Base-by-base conservation (phyloP, 2,113 vertebrate genomes). In the Nothobranchius furzeri region DNA sequence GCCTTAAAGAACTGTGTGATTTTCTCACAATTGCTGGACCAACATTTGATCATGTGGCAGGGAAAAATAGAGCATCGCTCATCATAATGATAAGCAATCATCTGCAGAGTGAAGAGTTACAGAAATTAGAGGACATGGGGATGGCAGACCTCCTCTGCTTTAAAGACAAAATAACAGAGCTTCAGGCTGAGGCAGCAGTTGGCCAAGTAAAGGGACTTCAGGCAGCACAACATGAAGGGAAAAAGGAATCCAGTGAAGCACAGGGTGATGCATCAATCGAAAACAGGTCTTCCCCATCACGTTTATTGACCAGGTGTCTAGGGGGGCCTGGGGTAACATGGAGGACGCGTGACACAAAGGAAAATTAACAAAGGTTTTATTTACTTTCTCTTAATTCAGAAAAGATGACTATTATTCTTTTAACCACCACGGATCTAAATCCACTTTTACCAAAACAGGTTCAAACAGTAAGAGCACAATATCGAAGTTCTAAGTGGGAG, bases 81-180 rank as follows among this genome's bases (percentile, higher is more conserved):
- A 59, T 59, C 12, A 9, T 46, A 25, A 45, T 46, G 12, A 59
- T 59, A 7, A 45, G 17, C 25, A 59, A 59, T 14, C 57, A 59
- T 14, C 17, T 59, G 7, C 57, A 59, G 40, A 59, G 57, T 9
- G 42, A 59, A 25, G 42, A 46, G 12, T 25, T 59, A 13, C 12
- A 59, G 40, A 45, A 9, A 24, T 17, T 59, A 1, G 20, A 59
- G 40, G 40, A 59, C 14, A 25, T 25, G 57, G 12, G 42, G 12
- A 45, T 59, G 57, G 11, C 42, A 14, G 11, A 12, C 2, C 12
- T 46, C 12, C 57, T 59, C 12, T 14, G n/a, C 5, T 42, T 59
- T 25, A 45, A 13, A 59, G 40, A 59, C 40, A 59, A 24, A 2
- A 59, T 45, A 45, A 14, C 17, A 25, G 20, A 59, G 17, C 57